phyloP scores from a whole-genome alignment of 1,140 invertebrate species.

The Coelopa frigida region DNA sequence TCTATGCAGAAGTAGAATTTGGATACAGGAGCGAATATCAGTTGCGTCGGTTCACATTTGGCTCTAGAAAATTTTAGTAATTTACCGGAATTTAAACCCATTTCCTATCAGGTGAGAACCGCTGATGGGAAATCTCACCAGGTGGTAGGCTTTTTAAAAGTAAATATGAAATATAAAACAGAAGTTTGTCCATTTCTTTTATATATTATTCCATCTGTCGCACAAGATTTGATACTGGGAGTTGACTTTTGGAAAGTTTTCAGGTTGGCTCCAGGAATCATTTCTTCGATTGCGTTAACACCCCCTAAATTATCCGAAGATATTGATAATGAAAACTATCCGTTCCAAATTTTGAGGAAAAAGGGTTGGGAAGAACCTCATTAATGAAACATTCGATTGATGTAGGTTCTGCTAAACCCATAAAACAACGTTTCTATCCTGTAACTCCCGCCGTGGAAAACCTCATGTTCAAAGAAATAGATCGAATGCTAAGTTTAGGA shows the following conservation, averaged over 20 bases:
- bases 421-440: conserved; percentile 7
- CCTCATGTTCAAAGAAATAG: conserved; percentile 6
- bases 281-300: background rate
- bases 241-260: conserved; percentile 5
- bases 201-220: conserved; percentile 1
- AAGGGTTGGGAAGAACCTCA: conserved; percentile 14
- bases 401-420: background rate
- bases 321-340: background rate
- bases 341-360: conserved; percentile 4
- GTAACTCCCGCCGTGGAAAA: conserved; percentile 7
- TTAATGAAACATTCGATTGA: conserved; percentile 4
- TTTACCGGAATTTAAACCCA: background rate
- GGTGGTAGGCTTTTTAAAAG: background rate
- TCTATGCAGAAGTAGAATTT: background rate
- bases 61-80: background rate
- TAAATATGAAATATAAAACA: background rate
- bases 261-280: background rate
- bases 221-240: background rate
- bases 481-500: conserved; percentile 8
- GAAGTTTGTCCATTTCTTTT: background rate
- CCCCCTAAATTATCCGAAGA: background rate
- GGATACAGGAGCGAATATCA: background rate
- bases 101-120: background rate
- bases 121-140: background rate
- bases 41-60: background rate